Evolutionary conservation across 2,888 invertebrate species (phyloP).

Genomic region (Tortrix viridana): DNA sequence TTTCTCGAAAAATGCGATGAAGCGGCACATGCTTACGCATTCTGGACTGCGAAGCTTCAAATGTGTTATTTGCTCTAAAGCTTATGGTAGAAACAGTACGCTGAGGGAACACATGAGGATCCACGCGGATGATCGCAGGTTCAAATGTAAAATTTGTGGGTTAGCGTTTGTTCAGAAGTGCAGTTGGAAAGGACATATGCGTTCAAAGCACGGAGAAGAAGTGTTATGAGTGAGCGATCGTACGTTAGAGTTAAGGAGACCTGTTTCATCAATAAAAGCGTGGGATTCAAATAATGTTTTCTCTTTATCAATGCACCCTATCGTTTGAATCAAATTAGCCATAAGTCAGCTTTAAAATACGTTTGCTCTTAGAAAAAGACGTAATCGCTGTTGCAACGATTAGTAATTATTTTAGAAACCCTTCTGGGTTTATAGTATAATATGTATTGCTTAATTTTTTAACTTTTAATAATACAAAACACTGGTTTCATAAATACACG

Average conservation of each 20-base stretch:
- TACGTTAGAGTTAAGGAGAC: background rate
- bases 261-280: background rate
- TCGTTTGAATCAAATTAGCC: background rate
- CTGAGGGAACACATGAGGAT: slow-evolving; percentile 40
- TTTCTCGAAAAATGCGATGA: slow-evolving; percentile 57
- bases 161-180: slow-evolving; percentile 52
- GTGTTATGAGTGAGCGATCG: slow-evolving; percentile 15
- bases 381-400: too few relatives aligned
- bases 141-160: slow-evolving; percentile 59
- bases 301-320: background rate
- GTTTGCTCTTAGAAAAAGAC: too few relatives aligned
- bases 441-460: too few relatives aligned
- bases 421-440: too few relatives aligned
- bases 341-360: too few relatives aligned
- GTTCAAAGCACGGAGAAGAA: slow-evolving; percentile 34
- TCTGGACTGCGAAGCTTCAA: slow-evolving; percentile 55
- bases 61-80: slow-evolving; percentile 55
- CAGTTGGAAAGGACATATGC: slow-evolving; percentile 51
- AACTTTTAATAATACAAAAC: too few relatives aligned
- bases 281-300: background rate
- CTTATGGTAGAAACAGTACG: slow-evolving; percentile 43
- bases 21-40: slow-evolving; percentile 61
- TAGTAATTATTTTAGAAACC: too few relatives aligned
- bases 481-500: too few relatives aligned
- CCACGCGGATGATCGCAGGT: slow-evolving; percentile 38